Evolutionary conservation across 2,888 invertebrate species (phyloP), one percentile per base, ranked within the genome.

Genomic region (Trachelus tabidus): DNA sequence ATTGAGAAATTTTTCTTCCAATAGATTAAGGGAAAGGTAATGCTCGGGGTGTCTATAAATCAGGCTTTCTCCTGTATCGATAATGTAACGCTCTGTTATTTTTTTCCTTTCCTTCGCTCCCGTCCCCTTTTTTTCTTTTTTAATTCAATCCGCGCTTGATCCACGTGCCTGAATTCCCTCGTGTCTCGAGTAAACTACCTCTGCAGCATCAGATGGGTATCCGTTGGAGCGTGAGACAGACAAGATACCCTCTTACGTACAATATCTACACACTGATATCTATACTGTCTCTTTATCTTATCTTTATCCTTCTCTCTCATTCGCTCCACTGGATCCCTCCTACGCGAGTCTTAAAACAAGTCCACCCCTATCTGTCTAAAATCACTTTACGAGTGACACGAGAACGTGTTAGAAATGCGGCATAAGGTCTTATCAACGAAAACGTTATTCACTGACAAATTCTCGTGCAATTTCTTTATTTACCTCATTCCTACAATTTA

Each of bases 51-150:
- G 71, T 31, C 31, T 33, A 71, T 71, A 71, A 71, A 71, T 71
- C 71, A 71, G 23, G 71, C 31, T 71, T 9, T 33, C 71, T 71
- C 31, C 71, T 31, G 71, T 71, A 71, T 71, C 71, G 71, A 71
- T 71, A 71, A 71, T 71, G 71, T 23, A 71, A 4, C 71, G 4
- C 31, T 12, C 31, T 23, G 31, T 33, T 71, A 71, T 31, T 71
- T 56, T 56, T 56, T 15, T 23, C 23, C 23, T 23, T 6, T 6
- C 56, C 37, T 37, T 23, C 23, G 6, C 40, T 15, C 40, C 6
- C 15, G 12, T 4, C n/a, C n/a, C n/a, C n/a, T n/a, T n/a, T 4
- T 3, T 35, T 56, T 12, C 2, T 40, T 56, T 56, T 71, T 71
- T 71, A 71, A 71, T 71, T 71, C 31, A 71, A 71, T 71, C 71